A percentile compares a stretch with the other conserved stretches of the same genome.
phyloP scores from a whole-genome alignment of 2,888 invertebrate species.

The Hypsopygia costalis region DNA sequence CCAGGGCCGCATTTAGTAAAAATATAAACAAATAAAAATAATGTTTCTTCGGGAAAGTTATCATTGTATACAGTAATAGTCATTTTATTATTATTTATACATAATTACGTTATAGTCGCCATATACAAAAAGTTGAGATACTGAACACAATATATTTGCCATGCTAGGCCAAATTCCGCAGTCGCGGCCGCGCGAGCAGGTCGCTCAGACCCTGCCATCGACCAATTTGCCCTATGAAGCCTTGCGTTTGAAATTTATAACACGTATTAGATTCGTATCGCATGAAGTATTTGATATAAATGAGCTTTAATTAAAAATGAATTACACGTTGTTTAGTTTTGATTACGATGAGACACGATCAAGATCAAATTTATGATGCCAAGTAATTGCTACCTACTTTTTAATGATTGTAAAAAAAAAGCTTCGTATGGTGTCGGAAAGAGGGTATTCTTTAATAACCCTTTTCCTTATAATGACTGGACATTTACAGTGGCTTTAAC shows the following conservation, averaged over 20 bases:
- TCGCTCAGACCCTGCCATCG: background rate
- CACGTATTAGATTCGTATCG: constrained; percentile 8
- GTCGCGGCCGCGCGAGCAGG: background rate
- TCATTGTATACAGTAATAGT: no score
- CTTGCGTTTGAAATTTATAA: constrained; percentile 7
- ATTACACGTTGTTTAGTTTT: constrained; percentile 10
- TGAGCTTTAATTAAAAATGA: constrained; percentile 11
- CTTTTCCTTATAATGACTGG: no score
- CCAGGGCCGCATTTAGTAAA: no score
- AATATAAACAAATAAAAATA: no score
- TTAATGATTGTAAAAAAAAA: constrained; percentile 1
- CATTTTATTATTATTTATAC: no score
- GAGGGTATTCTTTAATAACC: no score
- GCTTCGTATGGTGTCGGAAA: no score
- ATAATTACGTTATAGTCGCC: no score
- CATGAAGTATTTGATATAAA: constrained; percentile 9
- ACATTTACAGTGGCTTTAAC: no score
- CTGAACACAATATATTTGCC: no score
- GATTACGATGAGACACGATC: constrained; percentile 7
- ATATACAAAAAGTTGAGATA: no score
- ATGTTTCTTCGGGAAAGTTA: no score
- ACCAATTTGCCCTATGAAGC: constrained; percentile 3
- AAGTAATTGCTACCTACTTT: constrained; percentile 8
- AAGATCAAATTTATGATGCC: constrained; percentile 1
- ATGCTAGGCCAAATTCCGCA: constrained; percentile 11